Evolutionary conservation across 2,113 vertebrate species (phyloP), one percentile per base, ranked within the genome.

Genomic region (Callipepla californica): DNA sequence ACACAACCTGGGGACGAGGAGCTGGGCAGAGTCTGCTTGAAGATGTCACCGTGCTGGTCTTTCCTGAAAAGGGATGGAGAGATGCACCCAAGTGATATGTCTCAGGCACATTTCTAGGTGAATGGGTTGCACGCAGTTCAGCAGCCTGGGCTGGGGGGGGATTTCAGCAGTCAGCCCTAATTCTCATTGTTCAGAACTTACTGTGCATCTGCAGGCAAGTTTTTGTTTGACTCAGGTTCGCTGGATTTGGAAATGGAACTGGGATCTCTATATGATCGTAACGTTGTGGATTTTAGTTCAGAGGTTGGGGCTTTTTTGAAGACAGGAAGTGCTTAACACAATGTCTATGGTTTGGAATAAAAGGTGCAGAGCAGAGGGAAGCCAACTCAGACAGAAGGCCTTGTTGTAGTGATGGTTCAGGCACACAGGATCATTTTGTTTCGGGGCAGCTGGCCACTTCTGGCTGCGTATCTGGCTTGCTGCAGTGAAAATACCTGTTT

Each of bases 191-290:
- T 90, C 51, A 68, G 68, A 88, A 44, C 6, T 66, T 66, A 15
- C 51, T 38, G 23, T 72, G 82, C 61, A 72, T 61, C 81, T 85
- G 73, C 85, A 57, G 85, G 21, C 55, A 72, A 55, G 82, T 94
- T 95, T 94, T 87, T 65, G 19, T 94, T 88, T 96, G 87, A 94
- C 92, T 95, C 2, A 2, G 36, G n/a, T 84, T 95, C 91, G 80
- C 89, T 91, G 72, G 65, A 80, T 85, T 51, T 87, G 76, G 82
- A 86, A 76, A 25, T 78, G 80, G 87, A 95, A 85, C 79, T 70
- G 66, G 85, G 65, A 88, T 88, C 85, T 85, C 76, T 84, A 11
- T 58, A 84, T 93, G 69, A 95, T 45, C 70, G 30, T 66, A 45
- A n/a, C 7, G 0, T 48, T 53, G 14, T 23, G 69, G 36, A 32